phyloP scores from a whole-genome alignment of 2,113 vertebrate species.

The Dasyornis broadbenti region DNA sequence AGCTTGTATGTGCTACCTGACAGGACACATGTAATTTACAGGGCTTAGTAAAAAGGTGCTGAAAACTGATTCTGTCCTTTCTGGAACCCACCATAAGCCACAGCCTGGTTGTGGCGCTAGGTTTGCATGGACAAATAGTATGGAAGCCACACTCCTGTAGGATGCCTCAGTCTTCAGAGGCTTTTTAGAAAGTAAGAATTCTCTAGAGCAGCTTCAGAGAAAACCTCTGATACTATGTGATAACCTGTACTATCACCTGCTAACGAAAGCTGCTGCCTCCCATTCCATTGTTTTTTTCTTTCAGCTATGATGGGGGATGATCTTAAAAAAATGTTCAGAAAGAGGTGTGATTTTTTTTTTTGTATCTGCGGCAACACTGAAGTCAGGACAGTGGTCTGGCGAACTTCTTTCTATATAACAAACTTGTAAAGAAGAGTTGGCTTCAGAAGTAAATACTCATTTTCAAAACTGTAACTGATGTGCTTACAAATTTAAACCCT shows the following conservation, averaged over 20 bases:
- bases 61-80: background rate
- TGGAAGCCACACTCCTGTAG: background rate
- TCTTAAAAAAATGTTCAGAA: background rate
- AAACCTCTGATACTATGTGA: fast-evolving
- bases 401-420: background rate
- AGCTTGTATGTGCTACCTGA: background rate
- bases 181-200: background rate
- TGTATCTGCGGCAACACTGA: background rate
- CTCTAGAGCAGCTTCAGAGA: background rate
- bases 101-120: no score
- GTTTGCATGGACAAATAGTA: fast-evolving
- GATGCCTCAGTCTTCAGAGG: background rate
- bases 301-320: fast-evolving
- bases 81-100: background rate
- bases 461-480: background rate
- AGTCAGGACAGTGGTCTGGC: background rate
- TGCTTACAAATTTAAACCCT: background rate
- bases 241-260: background rate
- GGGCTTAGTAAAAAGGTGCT: background rate
- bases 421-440: background rate
- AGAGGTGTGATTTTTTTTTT: background rate
- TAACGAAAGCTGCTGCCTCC: background rate
- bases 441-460: background rate
- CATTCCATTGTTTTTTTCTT: background rate
- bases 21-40: background rate